phyloP scores from a whole-genome alignment of 2,888 invertebrate species.

The Nomada hirtipes region DNA sequence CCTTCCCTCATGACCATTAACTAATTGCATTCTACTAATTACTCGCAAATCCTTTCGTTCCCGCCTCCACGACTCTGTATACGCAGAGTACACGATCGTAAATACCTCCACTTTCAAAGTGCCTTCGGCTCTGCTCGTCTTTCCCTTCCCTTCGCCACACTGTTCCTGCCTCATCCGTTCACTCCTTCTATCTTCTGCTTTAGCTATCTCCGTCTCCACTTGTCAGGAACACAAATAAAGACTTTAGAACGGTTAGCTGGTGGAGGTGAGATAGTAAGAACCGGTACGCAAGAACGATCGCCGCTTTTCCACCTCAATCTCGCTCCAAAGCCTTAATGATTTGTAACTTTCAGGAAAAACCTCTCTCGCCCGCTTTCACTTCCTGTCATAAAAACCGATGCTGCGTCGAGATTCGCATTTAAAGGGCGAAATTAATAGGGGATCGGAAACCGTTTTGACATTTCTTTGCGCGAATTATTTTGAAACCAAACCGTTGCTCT shows the following conservation, averaged over 20 bases:
- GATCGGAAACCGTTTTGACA: neutral
- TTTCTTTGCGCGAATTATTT: neutral
- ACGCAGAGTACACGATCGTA: slow-evolving; percentile 69
- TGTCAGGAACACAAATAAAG: slow-evolving; percentile 69
- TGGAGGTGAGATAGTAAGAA: slow-evolving; percentile 49
- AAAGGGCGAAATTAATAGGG: neutral
- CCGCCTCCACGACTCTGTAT: slow-evolving; percentile 65
- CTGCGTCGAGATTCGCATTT: neutral
- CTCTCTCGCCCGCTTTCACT: neutral
- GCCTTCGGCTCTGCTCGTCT: slow-evolving; percentile 54
- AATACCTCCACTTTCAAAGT: slow-evolving; percentile 70
- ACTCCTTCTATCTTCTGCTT: slow-evolving; percentile 6
- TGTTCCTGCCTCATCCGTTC: slow-evolving; percentile 23
- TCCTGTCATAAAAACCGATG: neutral
- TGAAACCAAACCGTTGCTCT: neutral
- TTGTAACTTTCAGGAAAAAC: slow-evolving; percentile 38
- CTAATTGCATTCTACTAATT: slow-evolving; percentile 76
- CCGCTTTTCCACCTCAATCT: slow-evolving; percentile 51
- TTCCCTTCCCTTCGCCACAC: slow-evolving; percentile 9
- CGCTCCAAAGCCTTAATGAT: slow-evolving; percentile 38
- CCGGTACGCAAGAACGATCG: slow-evolving; percentile 57
- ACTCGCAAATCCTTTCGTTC: slow-evolving; percentile 71
- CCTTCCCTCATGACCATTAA: slow-evolving; percentile 72
- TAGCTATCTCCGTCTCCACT: slow-evolving; percentile 34
- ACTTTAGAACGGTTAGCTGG: slow-evolving; percentile 63